Evolutionary conservation across 2,888 invertebrate genomes (phyloP), one percentile per base, ranked within the genome.

Genomic region (Drosophila subquinaria): DNA sequence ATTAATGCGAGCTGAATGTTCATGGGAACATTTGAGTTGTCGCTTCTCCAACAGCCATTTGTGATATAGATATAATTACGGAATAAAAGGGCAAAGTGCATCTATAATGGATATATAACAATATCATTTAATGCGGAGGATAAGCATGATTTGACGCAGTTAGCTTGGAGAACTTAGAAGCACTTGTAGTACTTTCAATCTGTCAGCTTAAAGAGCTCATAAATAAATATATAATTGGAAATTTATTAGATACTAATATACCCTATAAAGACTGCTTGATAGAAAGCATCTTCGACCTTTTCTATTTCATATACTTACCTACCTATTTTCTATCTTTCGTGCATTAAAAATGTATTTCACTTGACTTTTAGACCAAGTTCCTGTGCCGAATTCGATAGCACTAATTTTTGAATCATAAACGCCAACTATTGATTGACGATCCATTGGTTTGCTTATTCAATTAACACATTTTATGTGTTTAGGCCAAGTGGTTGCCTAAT

Each of bases 401-500:
- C 42, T 15, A 60, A 81, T 78, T 75, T 77, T 60, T 52, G 57
- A 64, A 57, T 66, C 86, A 82, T 78, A 80, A 85, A 80, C 62
- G 71, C 76, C 82, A 51, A 50, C 60, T 43, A 52, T 60, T 85
- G 82, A 85, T 86, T 78, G 62, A 84, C 80, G 86, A 80, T 65
- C 78, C 56, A 77, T 76, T 69, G 76, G 55, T 69, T 76, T 77
- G 89, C 81, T 89, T 88, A 89, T 85, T 83, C 82, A 88, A 89
- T 88, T 88, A 89, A 82, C 83, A 76, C 89, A 86, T 90, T 89
- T 90, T 88, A 90, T 88, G 88, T n/a, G 70, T 74, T 84, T 88
- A 55, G 65, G 48, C 66, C 70, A 73, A 67, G 60, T 73, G 50
- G 63, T n/a, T 72, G 73, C 20, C 82, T 71, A 69, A 82, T 73